phyloP scores from a whole-genome alignment of 2,797 vertebrate species.

The Dallia pectoralis region DNA sequence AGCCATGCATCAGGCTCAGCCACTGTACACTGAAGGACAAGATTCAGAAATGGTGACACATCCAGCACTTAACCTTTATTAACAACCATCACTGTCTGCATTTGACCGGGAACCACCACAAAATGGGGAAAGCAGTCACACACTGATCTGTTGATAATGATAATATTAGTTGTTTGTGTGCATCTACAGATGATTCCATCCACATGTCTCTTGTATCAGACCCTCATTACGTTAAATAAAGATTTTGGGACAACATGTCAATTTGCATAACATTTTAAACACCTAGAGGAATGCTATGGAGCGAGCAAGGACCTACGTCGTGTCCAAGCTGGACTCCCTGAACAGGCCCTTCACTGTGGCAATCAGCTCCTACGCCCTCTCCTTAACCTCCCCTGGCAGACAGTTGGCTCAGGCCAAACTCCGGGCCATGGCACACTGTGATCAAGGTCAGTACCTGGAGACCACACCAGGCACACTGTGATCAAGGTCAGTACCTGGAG shows the following conservation, averaged over 20 bases:
- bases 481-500: no score
- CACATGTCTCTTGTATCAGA: not conserved
- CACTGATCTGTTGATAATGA: not conserved
- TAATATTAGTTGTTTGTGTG: not conserved
- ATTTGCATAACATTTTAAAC: not conserved
- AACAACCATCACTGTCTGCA: not conserved
- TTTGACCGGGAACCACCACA: not conserved
- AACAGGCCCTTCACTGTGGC: conserved; percentile 55
- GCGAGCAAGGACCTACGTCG: conserved; percentile 50
- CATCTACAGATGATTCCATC: not conserved
- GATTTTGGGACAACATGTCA: not conserved
- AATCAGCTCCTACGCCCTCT: conserved; percentile 66
- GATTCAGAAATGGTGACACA: conserved; percentile 56
- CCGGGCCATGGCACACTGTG: conserved; percentile 43
- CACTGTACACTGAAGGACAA: not conserved
- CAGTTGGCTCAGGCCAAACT: conserved; percentile 47
- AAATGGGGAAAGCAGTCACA: not conserved
- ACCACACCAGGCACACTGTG: not conserved
- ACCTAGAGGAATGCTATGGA: conserved; percentile 47
- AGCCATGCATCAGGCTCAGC: conserved; percentile 49
- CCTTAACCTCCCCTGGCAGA: conserved; percentile 31
- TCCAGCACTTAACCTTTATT: not conserved
- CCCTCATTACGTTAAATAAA: no score
- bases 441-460: conserved; percentile 41
- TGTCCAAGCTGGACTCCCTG: conserved; percentile 35